A percentile compares a stretch with the other conserved stretches of the same genome.
These are phyloP conservation scores for Tautogolabrus adspersus DNA, from an alignment of 2,113 vertebrate species.

Conservation along the genomic window DNA sequence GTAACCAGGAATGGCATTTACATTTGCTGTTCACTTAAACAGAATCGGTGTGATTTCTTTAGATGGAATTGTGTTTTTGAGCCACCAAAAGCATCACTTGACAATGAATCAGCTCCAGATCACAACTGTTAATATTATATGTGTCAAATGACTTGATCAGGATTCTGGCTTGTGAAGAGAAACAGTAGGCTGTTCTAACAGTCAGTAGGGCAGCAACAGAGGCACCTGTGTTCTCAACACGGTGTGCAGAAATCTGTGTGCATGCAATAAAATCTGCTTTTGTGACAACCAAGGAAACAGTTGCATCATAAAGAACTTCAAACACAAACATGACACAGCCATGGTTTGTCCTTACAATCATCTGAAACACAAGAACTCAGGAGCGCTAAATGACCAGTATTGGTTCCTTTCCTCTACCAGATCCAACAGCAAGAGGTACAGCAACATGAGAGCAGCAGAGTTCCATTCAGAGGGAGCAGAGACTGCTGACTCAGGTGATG, in stretches of 20 bases:
- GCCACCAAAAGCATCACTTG: not conserved
- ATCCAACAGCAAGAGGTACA: slow-evolving; percentile 37
- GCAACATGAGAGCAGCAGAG: slow-evolving; percentile 20
- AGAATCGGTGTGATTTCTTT: no score
- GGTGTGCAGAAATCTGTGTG: not conserved
- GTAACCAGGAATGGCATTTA: no score
- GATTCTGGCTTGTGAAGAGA: slow-evolving; percentile 33
- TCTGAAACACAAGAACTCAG: slow-evolving; percentile 58
- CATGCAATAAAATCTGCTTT: not conserved
- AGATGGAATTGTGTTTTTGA: no score
- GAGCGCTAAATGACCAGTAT: slow-evolving; percentile 43
- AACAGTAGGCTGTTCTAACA: slow-evolving; percentile 59
- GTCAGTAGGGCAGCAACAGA: slow-evolving; percentile 45
- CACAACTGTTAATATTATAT: slow-evolving; percentile 1
- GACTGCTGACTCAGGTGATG: slow-evolving; percentile 68
- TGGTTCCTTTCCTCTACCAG: slow-evolving; percentile 66
- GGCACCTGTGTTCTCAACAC: slow-evolving; percentile 52
- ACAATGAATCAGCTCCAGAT: slow-evolving; percentile 15
- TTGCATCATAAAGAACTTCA: not conserved
- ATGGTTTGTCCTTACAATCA: slow-evolving; percentile 10
- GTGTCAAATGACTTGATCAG: slow-evolving; percentile 49
- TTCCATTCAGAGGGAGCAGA: slow-evolving; percentile 37
- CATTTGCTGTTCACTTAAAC: no score
- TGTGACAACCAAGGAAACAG: not conserved
- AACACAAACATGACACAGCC: slow-evolving; percentile 13